Evolutionary conservation across 2,113 vertebrate genomes (phyloP).

Genomic region (Bothrops jararaca): DNA sequence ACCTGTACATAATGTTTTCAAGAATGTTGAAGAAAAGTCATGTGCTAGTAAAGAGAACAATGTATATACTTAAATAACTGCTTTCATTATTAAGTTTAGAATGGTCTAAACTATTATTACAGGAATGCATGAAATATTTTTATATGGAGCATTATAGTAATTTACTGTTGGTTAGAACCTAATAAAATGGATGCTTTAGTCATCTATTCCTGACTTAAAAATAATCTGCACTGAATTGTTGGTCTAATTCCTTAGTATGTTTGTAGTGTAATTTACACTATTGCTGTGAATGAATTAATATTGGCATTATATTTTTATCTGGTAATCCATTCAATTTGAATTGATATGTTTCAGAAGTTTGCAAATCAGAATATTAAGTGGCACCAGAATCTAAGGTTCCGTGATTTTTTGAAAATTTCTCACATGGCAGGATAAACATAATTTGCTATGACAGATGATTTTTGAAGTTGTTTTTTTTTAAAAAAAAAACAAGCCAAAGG

Average conservation of each 20-base stretch:
- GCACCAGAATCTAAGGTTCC: background rate
- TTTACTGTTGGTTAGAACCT: background rate
- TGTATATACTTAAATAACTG: background rate
- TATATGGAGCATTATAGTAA: background rate
- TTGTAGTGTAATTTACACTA: background rate
- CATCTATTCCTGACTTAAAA: background rate
- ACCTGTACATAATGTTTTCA: background rate
- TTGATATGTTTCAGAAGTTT: background rate
- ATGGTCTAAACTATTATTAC: background rate
- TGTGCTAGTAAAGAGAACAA: background rate
- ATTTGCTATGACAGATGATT: background rate
- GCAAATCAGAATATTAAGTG: background rate
- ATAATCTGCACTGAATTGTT: background rate
- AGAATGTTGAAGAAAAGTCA: background rate
- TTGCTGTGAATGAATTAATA: background rate
- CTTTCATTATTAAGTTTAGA: background rate
- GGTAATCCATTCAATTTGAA: background rate
- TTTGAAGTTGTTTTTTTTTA: background rate
- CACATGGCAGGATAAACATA: background rate
- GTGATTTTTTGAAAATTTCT: background rate
- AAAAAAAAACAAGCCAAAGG: background rate
- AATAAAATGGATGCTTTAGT: background rate
- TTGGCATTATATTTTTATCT: background rate
- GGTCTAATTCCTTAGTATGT: background rate
- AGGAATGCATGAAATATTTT: background rate